Base-by-base conservation (phyloP, 2,888 invertebrate species). In the Lobophora halterata region DNA sequence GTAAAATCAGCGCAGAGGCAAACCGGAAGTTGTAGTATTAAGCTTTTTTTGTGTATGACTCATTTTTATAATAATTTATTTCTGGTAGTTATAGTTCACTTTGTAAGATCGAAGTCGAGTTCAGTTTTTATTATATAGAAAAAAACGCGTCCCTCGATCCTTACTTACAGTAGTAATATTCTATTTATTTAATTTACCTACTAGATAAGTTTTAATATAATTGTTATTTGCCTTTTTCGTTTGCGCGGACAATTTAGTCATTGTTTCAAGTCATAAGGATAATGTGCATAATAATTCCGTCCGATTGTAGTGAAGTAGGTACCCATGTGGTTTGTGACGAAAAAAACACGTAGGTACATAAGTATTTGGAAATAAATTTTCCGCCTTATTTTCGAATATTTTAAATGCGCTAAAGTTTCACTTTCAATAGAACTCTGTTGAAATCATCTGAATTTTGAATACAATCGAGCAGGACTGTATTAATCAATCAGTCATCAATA, bases 21-120 rank as follows among this genome's bases (percentile, higher is more conserved):
- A 46, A 41, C 57, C 65, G 66, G 65, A 66, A 58, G 49, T 57
- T 38, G n/a, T n/a, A 48, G 33, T 45, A 55, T 56, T 58, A 61
- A 59, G 46, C 28, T 46, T 43, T 56, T 58, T 61, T 61, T 56
- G 55, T 49, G 39, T 40, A 29, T 42, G 42, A 29, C 43, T 46
- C 35, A 36, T 19, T 6, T 5, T 2, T 3, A n/a, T 2, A n/a
- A 5, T 19, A 19, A 3, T 5, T 14, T 36, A 25, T 25, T 13
- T 5, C 3, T 24, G 6, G 11, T 20, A 20, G 10, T 18, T 29
- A 18, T 36, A 24, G n/a, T n/a, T n/a, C n/a, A n/a, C n/a, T n/a
- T n/a, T n/a, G n/a, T n/a, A n/a, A n/a, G n/a, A n/a, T n/a, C n/a
- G n/a, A n/a, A n/a, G n/a, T n/a, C n/a, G n/a, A n/a, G n/a, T n/a